Percentiles rank a stretch among this genome's conserved stretches.
phyloP scores from a whole-genome alignment of 2,797 vertebrate genomes.

The Halcyon badia region DNA sequence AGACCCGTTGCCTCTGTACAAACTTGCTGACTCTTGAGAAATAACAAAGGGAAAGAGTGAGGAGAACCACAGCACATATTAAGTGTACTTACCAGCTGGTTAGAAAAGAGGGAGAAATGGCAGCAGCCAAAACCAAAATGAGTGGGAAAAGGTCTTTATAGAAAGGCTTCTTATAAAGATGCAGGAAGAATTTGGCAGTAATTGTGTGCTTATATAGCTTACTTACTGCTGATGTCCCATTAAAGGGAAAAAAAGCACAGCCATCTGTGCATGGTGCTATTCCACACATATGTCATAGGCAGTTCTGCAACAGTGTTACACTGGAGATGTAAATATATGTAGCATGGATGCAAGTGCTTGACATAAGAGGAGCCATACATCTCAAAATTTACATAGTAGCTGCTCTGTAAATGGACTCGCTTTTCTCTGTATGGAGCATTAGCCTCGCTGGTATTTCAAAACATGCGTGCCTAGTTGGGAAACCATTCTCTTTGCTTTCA shows the following conservation, averaged over 20 bases:
- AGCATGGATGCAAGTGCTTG: not conserved
- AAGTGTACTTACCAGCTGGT: not conserved
- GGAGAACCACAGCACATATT: not conserved
- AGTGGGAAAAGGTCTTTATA: not conserved
- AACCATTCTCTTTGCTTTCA: not conserved
- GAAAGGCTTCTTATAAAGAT: not conserved
- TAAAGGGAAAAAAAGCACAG: not conserved
- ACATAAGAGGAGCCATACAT: not conserved
- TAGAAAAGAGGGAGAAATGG: not conserved
- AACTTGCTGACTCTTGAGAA: not conserved
- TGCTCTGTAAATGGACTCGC: not conserved
- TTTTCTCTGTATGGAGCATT: not conserved
- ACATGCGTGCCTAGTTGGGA: not conserved
- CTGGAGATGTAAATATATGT: not conserved
- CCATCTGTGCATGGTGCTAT: not conserved
- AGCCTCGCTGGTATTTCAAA: not conserved
- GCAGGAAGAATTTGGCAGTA: not conserved
- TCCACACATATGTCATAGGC: not conserved
- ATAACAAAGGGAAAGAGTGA: not conserved
- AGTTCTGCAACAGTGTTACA: not conserved
- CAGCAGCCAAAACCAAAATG: not conserved
- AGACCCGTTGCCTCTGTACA: not conserved
- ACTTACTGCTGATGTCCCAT: not conserved
- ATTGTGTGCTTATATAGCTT: not conserved
- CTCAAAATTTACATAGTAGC: not conserved